Evolutionary conservation across 2,113 vertebrate species (phyloP), one percentile per base, ranked within the genome.

Genomic region (Euleptes europaea): DNA sequence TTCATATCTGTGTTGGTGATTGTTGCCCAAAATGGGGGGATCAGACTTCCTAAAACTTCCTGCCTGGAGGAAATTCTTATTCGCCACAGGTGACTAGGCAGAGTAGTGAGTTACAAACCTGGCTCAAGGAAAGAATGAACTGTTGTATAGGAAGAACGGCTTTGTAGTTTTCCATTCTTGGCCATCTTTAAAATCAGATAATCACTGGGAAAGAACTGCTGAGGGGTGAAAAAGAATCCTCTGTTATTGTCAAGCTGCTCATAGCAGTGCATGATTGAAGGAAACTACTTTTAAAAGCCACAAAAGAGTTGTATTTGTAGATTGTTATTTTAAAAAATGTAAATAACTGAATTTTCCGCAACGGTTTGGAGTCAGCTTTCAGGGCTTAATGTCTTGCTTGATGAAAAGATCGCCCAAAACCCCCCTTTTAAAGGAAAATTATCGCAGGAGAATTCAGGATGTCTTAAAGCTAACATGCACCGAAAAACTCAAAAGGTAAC

Each of bases 391-490:
- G 97, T 97, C 97, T 98, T 98, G 95, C 96, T 97, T 98, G 98
- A 97, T 97, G 97, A 98, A 98, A 98, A 97, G 97, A 93, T 97
- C 98, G 96, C 96, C 98, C 97, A 80, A 95, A 95, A 69, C 93
- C 95, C 95, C 95, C 95, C 94, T 97, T 97, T 97, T 98, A 97
- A 98, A 99, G 98, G 98, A 97, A 98, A 98, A 97, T 98, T 97
- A 97, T 97, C 97, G 97, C 98, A 97, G 97, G 96, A 98, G 97
- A 95, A 96, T 98, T 85, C 97, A 98, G 98, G 98, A 98, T 98
- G 98, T 97, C 98, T 85, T 98, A 98, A 98, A 98, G 97, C 98
- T 98, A 98, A 98, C 97, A 97, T 97, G 97, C 97, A 97, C 96
- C 97, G 97, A 98, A 98, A 97, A 98, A 84, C 93, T 94, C 95